A percentile compares a stretch with the other conserved stretches of the same genome.
phyloP scores from a whole-genome alignment of 2,888 invertebrate species.

The Crossocerus cetratus region DNA sequence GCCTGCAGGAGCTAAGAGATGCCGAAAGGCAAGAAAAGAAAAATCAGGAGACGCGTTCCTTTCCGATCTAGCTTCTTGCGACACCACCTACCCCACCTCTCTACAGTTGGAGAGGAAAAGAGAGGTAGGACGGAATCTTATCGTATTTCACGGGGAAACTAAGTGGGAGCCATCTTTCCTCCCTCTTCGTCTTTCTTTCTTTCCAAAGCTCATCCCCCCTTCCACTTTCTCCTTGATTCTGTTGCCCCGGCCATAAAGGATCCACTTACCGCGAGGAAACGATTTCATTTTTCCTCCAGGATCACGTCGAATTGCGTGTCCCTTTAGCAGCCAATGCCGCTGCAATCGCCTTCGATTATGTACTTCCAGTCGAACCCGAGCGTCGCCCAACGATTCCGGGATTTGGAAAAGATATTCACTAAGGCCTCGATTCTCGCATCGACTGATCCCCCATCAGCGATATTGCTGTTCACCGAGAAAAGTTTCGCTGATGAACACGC shows the following conservation, averaged over 20 bases:
- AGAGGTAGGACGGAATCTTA: conserved; percentile 15
- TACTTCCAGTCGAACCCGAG: too few relatives aligned
- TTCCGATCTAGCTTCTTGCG: conserved; percentile 30
- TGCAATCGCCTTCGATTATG: too few relatives aligned
- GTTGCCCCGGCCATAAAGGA: conserved; percentile 33
- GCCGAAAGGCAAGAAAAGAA: conserved; percentile 9
- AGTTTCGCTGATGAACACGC: too few relatives aligned
- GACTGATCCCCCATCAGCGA: too few relatives aligned
- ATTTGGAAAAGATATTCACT: too few relatives aligned
- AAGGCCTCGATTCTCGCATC: too few relatives aligned
- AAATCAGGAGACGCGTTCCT: conserved; percentile 36
- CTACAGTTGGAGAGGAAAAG: too few relatives aligned
- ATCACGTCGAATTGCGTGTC: conserved; percentile 39
- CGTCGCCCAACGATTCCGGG: too few relatives aligned
- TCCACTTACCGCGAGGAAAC: conserved; percentile 49
- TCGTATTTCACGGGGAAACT: conserved; percentile 45
- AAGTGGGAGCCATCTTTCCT: conserved; percentile 27
- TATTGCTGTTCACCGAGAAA: too few relatives aligned
- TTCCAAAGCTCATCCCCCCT: conserved; percentile 14
- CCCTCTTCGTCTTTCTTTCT: conserved; percentile 6
- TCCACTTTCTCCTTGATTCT: conserved; percentile 6
- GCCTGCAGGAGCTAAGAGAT: conserved; percentile 17
- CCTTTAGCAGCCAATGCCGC: conserved; percentile 22
- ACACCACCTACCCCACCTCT: conserved; percentile 9
- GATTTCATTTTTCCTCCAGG: conserved; percentile 53